phyloP scores from a whole-genome alignment of 2,888 invertebrate genomes.

The Callyntrura sp. region DNA sequence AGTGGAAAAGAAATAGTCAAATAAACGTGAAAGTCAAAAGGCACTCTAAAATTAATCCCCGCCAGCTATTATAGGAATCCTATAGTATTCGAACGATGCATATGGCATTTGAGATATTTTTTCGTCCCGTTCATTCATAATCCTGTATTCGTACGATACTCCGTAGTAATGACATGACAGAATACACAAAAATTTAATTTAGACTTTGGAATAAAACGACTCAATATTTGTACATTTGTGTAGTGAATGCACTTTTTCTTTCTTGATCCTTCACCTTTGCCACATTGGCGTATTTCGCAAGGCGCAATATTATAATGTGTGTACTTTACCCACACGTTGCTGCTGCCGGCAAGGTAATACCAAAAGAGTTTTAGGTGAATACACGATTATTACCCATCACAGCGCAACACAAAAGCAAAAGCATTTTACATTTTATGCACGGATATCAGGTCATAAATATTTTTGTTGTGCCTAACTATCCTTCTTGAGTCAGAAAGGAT shows the following conservation, averaged over 20 bases:
- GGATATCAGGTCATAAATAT: conserved; percentile 15
- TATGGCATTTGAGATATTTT: no score
- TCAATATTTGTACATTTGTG: not conserved
- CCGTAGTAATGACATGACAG: not conserved
- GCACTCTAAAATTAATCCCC: no score
- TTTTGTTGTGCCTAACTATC: conserved; percentile 3
- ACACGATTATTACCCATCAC: not conserved
- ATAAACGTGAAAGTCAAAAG: no score
- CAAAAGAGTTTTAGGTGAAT: not conserved
- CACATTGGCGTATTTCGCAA: not conserved
- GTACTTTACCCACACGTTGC: not conserved
- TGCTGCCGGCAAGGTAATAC: conserved; percentile 66
- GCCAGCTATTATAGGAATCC: no score
- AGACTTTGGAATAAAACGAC: not conserved
- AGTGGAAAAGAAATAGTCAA: no score
- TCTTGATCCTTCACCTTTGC: not conserved
- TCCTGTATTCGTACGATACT: no score
- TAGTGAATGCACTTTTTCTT: conserved; percentile 7
- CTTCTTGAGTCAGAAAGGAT: not conserved
- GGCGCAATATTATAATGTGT: no score
- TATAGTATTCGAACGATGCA: no score
- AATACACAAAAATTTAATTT: no score
- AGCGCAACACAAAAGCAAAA: not conserved
- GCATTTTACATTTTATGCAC: not conserved
- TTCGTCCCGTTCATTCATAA: no score